phyloP scores from a whole-genome alignment of 2,888 invertebrate genomes.

The Uropetala carovei region DNA sequence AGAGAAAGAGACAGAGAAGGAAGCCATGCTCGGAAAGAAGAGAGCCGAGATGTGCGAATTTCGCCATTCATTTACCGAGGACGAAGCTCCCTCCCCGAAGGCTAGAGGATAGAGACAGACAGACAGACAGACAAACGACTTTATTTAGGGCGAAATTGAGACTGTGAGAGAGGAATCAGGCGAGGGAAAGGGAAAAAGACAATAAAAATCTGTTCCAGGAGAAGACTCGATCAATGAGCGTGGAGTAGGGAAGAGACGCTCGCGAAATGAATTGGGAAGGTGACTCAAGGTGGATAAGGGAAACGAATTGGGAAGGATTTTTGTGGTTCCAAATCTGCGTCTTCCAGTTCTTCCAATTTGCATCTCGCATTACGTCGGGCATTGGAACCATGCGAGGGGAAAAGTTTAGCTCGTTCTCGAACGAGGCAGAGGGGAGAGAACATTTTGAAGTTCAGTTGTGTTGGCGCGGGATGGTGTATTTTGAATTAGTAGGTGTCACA shows the following conservation, averaged over 20 bases:
- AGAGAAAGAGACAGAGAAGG: not conserved
- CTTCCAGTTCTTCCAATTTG: not conserved
- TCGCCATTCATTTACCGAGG: conserved; percentile 23
- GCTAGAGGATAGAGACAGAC: not conserved
- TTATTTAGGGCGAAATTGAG: too few species aligned
- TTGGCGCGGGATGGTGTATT: not conserved
- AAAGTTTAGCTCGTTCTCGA: not conserved
- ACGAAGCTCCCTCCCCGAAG: not conserved
- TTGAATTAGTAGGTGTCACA: not conserved
- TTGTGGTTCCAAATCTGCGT: conserved; percentile 9
- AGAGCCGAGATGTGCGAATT: conserved; percentile 7
- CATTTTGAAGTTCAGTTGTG: not conserved
- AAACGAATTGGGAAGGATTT: not conserved
- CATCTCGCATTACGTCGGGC: not conserved
- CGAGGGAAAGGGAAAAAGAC: not conserved
- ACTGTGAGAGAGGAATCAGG: not conserved
- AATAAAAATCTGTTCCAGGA: not conserved
- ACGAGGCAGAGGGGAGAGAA: not conserved
- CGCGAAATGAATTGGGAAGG: not conserved
- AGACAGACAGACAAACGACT: too few species aligned
- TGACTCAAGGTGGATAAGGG: not conserved
- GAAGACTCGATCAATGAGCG: conserved; percentile 7
- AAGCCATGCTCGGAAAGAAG: not conserved
- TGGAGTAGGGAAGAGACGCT: not conserved
- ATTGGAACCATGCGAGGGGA: not conserved